Base-by-base conservation (phyloP, 2,113 vertebrate species). In the Ibidorhyncha struthersii region DNA sequence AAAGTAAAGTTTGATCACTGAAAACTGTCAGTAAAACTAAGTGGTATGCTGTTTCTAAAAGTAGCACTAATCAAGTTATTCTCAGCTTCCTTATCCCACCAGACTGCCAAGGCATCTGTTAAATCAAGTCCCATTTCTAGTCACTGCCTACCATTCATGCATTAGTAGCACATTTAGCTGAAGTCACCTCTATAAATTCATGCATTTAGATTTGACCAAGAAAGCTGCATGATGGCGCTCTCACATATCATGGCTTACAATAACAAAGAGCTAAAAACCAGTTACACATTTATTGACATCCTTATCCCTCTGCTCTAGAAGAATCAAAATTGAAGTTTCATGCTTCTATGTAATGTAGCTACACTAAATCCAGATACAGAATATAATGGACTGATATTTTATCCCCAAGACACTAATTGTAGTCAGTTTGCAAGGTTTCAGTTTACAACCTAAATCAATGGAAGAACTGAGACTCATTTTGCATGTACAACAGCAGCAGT, bases 381-480 rank as follows among this genome's bases (percentile, higher is more conserved):
- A 90, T 62, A 92, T 55, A 90, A 92, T 18, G 14, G 50, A 83
- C 77, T 85, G 41, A 43, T 88, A 91, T 32, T 91, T 91, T 90
- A 93, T 77, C 38, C 58, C 49, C 73, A 93, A 89, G 47, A 96
- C 47, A 88, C 43, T 90, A 86, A 84, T 12, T 94, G 58, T 43
- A 77, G 59, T 53, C 59, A 47, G 47, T 87, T 86, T 94, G 55
- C 43, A 72, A 96, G 83, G 84, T 83, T 80, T 97, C 86, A 56
- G 47, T 86, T 94, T 92, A 90, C 74, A 56, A 16, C 17, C 15
- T 67, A 89, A 90, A 91, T 79, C 89, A 96, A 26, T 56, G 41
- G 69, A 97, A 82, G 41, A 95, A 96, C 72, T 52, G 58, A 95
- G 70, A 87, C 26, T 56, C n/a, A 66, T 82, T 88, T 66, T 89